Evolutionary conservation across 2,113 vertebrate genomes (phyloP), one percentile per base, ranked within the genome.

Genomic region (Loxodonta africana): DNA sequence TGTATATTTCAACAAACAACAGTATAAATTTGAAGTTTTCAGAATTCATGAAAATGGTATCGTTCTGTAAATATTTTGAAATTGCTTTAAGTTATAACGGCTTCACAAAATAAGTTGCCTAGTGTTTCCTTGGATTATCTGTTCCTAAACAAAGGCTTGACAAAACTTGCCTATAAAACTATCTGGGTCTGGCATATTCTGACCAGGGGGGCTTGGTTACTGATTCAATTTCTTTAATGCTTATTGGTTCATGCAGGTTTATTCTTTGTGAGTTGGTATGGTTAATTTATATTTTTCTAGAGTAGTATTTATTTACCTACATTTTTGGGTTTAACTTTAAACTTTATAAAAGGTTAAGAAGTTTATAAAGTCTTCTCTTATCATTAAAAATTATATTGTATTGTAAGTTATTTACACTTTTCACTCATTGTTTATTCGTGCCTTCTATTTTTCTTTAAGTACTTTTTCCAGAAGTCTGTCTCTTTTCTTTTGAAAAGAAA

Each of bases 271-370:
- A 89, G 26, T 94, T 37, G 88, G 41, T 96, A 48, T 81, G 37
- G 44, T 76, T 82, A 90, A 80, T 25, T 90, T 57, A 23, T 86
- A 90, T 82, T 82, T 90, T 92, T 44, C 23, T 53, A 65, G 20
- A 94, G 57, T 84, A 33, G 73, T 86, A 83, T 69, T 69, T 69
- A 69, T 62, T 80, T 71, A 74, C 14, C 30, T 92, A n/a, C 20
- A 76, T 76, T 96, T 83, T 94, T 37, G 86, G 23, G 60, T 67
- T 82, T 88, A 83, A 90, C 63, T 71, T 8, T 90, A 53, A 96
- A 81, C 28, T 94, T 87, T 41, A 69, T 65, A 53, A 92, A 84
- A 73, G 10, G 44, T 76, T 41, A 44, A 25, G 65, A 26, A 44
- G 41, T 71, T 94, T 86, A 48, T 41, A 60, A 8, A 73, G 48